Base-by-base conservation (phyloP, 2,113 vertebrate species). In the Alectura lathami region DNA sequence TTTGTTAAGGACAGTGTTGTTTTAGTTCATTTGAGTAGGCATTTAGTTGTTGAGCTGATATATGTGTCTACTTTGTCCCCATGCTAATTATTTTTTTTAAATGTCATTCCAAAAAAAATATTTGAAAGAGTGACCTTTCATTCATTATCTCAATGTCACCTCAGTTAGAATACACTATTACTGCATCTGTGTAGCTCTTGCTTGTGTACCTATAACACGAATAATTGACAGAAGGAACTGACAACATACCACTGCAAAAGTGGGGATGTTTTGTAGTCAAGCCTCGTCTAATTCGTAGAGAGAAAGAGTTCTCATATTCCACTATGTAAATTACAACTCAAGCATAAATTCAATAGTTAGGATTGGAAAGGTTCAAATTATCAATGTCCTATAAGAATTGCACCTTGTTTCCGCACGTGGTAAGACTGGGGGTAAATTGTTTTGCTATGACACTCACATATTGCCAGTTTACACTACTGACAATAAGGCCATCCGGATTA, bases 401-500 rank as follows among this genome's bases (percentile, higher is more conserved):
- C 74, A 45, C 20, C 30, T 79, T 30, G 54, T 90, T 75, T 82
- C 57, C 92, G 67, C 53, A 96, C 69, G 56, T 94, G 93, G 67
- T 59, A 82, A 82, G 73, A 72, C 22, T 36, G 6, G 23, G 38
- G 24, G 50, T 73, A 88, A 89, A 80, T 69, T 57, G 17, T 62
- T 83, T 86, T 83, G 18, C 42, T 88, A 29, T 83, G 42, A 18
- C 75, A 69, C 69, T 82, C 60, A 34, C 17, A 50, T 83, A 75
- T 88, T 84, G 51, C 69, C 79, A 84, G 2, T 75, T 90, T 92
- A 70, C 73, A 80, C 53, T 27, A 16, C 34, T 48, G 80, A 68
- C 92, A 78, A 90, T 90, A 94, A 92, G 95, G 81, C 68, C 67
- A 83, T 53, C 59, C 59, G 88, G 62, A 97, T 94, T 92, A 97